Base-by-base conservation (phyloP, 2,888 invertebrate species). In the Cryptocephalus moraei region DNA sequence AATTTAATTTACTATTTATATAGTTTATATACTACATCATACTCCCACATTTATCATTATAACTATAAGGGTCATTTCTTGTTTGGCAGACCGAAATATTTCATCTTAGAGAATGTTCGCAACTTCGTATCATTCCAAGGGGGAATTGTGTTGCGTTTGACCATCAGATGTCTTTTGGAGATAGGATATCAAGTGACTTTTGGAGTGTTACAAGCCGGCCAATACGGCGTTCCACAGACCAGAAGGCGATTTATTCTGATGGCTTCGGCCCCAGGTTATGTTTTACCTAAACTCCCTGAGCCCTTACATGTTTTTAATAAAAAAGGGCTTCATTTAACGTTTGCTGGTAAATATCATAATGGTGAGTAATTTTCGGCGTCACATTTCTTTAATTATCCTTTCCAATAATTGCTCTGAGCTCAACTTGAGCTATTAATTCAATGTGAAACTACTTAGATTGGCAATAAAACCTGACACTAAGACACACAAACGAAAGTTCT, bases 121-220 rank as follows among this genome's bases (percentile, higher is more conserved):
- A 91, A 90, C 69, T 91, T 91, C 68, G 87, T 88, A 1, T 82
- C 84, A 0, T 91, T 86, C 66, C 89, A 91, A 64, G 79, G 78
- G 49, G 81, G 82, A 39, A 83, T 89, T 81, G 86, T 91, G 22
- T 69, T 91, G 44, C 90, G 90, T 69, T 66, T 91, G 54, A 84
- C 89, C 0, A 66, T 91, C 33, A 71, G 85, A 1, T 84, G 88
- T 53, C 71, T 91, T 11, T 62, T 89, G 32, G 78, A 81, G 43
- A 90, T 91, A 84, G 91, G 90, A 0, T 91, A 91, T 63, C 90
- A 91, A 69, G 89, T 87, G 55, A 83, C 88, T 0, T 88, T 90
- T 63, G 90, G 88, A 0, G 77, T 91, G n/a, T 65, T 91, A 10
- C 91, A 91, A 71, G 90, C 90, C 1, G 91, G 91, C 1, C 81